Base-by-base conservation (phyloP, 2,113 vertebrate species). In the Tachycineta bicolor region DNA sequence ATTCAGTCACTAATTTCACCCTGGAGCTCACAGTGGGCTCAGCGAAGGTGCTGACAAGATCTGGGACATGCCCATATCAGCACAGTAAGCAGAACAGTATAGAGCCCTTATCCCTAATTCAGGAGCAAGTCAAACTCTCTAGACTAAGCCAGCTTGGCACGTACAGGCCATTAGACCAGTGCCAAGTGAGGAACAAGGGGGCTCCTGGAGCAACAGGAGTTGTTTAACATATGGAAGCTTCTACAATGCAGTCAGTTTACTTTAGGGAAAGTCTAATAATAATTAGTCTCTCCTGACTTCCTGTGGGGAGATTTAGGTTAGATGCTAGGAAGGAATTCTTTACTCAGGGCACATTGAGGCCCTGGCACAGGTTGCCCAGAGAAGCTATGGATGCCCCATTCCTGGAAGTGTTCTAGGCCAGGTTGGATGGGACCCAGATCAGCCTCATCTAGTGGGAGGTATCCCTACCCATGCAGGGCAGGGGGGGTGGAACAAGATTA, bases 131-230 rank as follows among this genome's bases (percentile, higher is more conserved):
- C 22, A 70, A 49, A 78, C 18, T 6, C 28, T 29, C 69, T 59
- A 17, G 59, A 43, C 63, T 1, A 5, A 81, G 14, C 6, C 63
- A 64, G 12, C 23, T 43, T 56, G 34, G 59, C 33, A 44, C 2
- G 6, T 1, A 0, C 1, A 70, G 5, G 24, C 20, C 70, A 63
- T 28, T 4, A 78, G 23, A 78, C 26, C 46, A 53, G 24, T 6
- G n/a, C 19, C 6, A 3, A 56, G 11, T 24, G 22, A 89, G 53
- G 69, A 86, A 81, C 28, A 34, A 75, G 26, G 14, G 19, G 34
- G 68, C 52, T 50, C 62, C 46, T 69, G 25, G 12, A 65, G 28
- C 50, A 86, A 34, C 20, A 65, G 10, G 31, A 65, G 43, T 50
- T 80, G 39, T 70, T 69, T 55, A 74, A 46, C 9, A 17, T 22